A percentile compares a stretch with the other conserved stretches of the same genome.
phyloP scores from a whole-genome alignment of 1,140 invertebrate species.

The honey bee (Apis mellifera) region DNA sequence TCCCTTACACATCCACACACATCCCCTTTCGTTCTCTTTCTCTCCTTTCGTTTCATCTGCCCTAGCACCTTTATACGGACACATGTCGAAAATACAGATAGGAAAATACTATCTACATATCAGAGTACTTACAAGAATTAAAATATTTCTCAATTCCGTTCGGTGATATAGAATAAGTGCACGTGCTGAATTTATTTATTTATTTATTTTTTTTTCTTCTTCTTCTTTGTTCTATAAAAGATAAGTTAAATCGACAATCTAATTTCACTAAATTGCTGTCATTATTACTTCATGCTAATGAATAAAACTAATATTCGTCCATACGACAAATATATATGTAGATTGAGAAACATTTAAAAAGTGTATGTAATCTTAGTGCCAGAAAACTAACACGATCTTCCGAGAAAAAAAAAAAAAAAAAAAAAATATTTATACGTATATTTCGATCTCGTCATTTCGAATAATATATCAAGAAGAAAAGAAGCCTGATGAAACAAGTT shows the following conservation, averaged over 20 bases:
- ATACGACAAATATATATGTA: neutral
- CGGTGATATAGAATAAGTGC: constrained; percentile 24
- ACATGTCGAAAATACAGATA: constrained; percentile 25
- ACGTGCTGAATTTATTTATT: constrained; percentile 27
- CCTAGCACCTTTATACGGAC: constrained; percentile 34
- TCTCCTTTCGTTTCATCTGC: neutral
- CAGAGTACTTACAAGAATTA: constrained; percentile 29
- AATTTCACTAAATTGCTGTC: constrained; percentile 1
- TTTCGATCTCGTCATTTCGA: neutral
- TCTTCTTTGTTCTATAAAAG: neutral
- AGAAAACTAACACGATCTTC: constrained; percentile 8
- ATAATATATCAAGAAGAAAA: constrained; percentile 10
- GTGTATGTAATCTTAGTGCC: constrained; percentile 7
- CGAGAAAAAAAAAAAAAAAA: too few species aligned
- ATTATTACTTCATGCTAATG: neutral
- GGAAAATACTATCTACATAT: constrained; percentile 32
- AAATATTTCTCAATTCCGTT: constrained; percentile 37
- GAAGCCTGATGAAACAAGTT: neutral
- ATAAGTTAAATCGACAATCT: neutral
- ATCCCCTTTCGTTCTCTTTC: neutral
- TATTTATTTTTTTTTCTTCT: too few species aligned
- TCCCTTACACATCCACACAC: neutral
- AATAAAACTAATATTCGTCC: constrained; percentile 9
- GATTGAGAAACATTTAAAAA: constrained; percentile 1
- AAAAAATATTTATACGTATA: neutral